Evolutionary conservation across 1,140 invertebrate genomes (phyloP).

Genomic region (Popillia japonica): DNA sequence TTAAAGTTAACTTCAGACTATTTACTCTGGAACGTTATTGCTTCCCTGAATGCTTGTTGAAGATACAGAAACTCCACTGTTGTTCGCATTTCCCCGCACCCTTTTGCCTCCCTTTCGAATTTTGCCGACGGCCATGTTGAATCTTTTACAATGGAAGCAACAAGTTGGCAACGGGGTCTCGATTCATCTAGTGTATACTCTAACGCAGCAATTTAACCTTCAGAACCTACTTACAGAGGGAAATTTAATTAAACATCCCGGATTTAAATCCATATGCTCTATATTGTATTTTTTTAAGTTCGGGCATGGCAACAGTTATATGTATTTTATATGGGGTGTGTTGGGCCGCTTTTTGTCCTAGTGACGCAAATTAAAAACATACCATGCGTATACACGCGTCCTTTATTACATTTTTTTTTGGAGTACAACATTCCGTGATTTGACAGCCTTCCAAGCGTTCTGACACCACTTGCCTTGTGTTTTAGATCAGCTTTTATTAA

Average conservation of each 20-base stretch:
- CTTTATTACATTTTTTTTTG: slow-evolving; percentile 10
- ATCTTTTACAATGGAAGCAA: slow-evolving; percentile 33
- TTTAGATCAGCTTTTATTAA: not conserved
- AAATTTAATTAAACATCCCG: slow-evolving; percentile 30
- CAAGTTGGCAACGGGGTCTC: slow-evolving; percentile 22
- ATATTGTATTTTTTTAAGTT: slow-evolving; percentile 21
- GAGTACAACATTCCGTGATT: not conserved
- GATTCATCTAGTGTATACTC: not conserved
- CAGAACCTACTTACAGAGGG: not conserved
- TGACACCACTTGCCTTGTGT: not conserved
- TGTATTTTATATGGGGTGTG: slow-evolving; percentile 27
- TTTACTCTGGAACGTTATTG: slow-evolving; percentile 27
- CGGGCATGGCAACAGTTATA: slow-evolving; percentile 10
- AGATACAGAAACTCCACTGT: slow-evolving; percentile 18
- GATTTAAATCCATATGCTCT: not conserved
- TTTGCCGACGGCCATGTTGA: slow-evolving; percentile 23
- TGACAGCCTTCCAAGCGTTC: not conserved
- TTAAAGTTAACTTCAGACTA: slow-evolving; percentile 34
- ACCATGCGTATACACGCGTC: not conserved
- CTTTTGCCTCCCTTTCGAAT: not conserved
- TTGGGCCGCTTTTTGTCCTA: slow-evolving; percentile 9
- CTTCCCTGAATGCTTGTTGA: slow-evolving; percentile 29
- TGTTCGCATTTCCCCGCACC: not conserved
- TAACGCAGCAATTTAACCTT: slow-evolving; percentile 8
- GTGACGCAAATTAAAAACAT: slow-evolving; percentile 14